A percentile compares a stretch with the other conserved stretches of the same genome.
These are phyloP conservation scores for Himalopsyche tibetana DNA, from an alignment of 2,888 invertebrate genomes.

Conservation along the genomic window DNA sequence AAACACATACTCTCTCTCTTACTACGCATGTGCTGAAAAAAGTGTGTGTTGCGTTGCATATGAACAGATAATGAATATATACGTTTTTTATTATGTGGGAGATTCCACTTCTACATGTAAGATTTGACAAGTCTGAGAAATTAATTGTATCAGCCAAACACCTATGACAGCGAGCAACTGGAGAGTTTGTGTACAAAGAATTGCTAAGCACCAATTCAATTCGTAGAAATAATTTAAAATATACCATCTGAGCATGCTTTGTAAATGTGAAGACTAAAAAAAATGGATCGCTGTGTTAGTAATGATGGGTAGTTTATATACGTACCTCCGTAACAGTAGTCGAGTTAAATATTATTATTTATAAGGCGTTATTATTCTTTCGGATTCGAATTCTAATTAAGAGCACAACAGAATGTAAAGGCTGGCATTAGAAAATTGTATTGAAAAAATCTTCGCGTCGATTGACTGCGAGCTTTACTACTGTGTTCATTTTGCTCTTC, in stretches of 20 bases:
- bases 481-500: constrained; percentile 51
- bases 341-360: constrained; percentile 20
- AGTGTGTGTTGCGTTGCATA: no score
- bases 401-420: constrained; percentile 48
- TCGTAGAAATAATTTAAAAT: constrained; percentile 21
- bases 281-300: constrained; percentile 6
- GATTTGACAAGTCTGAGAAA: not conserved
- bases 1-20: no score
- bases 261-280: not conserved
- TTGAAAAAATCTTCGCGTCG: constrained; percentile 50
- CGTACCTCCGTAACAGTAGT: not conserved
- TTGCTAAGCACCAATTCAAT: constrained; percentile 8
- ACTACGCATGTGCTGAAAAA: no score
- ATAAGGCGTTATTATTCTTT: constrained; percentile 10
- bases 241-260: not conserved
- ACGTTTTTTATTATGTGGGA: not conserved
- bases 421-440: constrained; percentile 22
- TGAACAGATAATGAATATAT: no score
- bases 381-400: constrained; percentile 53
- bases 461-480: constrained; percentile 46
- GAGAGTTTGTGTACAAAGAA: constrained; percentile 5
- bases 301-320: not conserved
- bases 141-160: not conserved
- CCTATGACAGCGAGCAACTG: not conserved
- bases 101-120: not conserved